phyloP scores from a whole-genome alignment of 2,888 invertebrate genomes.

The Heliconius hortense region DNA sequence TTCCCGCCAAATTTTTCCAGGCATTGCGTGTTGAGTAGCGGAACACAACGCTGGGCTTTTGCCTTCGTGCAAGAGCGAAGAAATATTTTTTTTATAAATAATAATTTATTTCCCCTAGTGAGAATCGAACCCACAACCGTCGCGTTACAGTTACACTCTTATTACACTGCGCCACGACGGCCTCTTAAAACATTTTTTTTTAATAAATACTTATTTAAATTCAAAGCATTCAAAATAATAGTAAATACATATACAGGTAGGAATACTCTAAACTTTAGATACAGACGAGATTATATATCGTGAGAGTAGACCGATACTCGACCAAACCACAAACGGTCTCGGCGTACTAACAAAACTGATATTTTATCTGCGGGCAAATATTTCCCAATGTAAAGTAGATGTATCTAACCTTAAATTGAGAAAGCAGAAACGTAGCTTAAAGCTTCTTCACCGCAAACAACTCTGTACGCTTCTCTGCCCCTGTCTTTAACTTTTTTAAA shows the following conservation, averaged over 20 bases:
- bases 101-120: no score
- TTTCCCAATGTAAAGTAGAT: conserved; percentile 19
- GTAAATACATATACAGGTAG: background rate
- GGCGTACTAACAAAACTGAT: conserved; percentile 29
- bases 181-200: no score
- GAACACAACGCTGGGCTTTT: no score
- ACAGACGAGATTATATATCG: conserved; percentile 28
- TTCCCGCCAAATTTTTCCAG: no score
- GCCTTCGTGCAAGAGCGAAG: no score
- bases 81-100: no score
- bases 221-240: background rate
- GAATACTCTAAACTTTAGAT: conserved; percentile 1
- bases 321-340: conserved; percentile 26
- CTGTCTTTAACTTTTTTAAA: background rate
- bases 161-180: no score
- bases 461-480: background rate
- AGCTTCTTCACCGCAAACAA: conserved; percentile 2
- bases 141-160: no score
- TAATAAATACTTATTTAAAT: no score
- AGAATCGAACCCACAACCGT: no score
- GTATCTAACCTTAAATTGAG: conserved; percentile 12
- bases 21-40: no score
- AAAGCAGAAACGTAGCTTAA: conserved; percentile 15
- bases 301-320: conserved; percentile 33
- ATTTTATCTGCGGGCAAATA: conserved; percentile 25